These are phyloP conservation scores for Catagonus wagneri DNA, from an alignment of 2,113 vertebrate genomes.

Conservation along the genomic window DNA sequence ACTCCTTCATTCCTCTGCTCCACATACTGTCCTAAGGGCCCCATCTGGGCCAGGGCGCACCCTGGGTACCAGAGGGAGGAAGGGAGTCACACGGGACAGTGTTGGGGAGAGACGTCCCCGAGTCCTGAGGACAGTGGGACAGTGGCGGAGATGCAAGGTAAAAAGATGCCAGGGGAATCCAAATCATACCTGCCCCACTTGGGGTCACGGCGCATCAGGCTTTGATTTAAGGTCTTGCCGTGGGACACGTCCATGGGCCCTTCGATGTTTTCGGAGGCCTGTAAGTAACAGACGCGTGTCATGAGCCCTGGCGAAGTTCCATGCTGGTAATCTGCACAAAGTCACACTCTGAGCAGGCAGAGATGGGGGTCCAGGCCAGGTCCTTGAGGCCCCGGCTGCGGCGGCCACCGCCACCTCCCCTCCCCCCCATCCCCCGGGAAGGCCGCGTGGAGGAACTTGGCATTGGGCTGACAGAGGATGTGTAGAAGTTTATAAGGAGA, in stretches of 20 bases:
- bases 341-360: not conserved
- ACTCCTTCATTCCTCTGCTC: not conserved
- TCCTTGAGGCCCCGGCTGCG: accelerated
- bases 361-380: not conserved
- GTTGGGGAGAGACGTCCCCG: not conserved
- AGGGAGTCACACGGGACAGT: not conserved
- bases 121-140: not conserved
- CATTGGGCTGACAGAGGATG: not conserved
- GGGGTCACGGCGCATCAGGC: accelerated
- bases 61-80: not conserved
- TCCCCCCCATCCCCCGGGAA: not conserved
- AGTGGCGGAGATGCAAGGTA: not conserved
- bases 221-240: not conserved
- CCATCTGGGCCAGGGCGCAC: accelerated
- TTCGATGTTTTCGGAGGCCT: not conserved
- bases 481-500: not conserved
- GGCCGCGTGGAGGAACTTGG: not conserved
- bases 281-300: not conserved
- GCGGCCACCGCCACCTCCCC: not conserved
- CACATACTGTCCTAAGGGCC: too few relatives aligned
- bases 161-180: not conserved
- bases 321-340: not conserved
- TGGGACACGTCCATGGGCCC: not conserved
- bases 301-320: not conserved
- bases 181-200: accelerated